phyloP scores from a whole-genome alignment of 2,113 vertebrate species.

The Tupaia chinensis region DNA sequence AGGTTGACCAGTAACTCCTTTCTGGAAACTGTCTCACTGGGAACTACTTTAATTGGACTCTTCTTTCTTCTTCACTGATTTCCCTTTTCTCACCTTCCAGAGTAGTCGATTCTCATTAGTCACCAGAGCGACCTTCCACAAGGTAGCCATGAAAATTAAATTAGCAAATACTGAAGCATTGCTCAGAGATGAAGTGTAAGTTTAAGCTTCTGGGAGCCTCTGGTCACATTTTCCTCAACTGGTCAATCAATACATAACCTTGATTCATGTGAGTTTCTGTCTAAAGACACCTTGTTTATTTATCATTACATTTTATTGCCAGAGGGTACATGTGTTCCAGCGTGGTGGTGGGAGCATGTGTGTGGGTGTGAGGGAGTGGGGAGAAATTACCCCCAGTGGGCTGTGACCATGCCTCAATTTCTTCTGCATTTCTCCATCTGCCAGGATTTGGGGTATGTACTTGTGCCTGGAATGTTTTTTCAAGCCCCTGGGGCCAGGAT shows the following conservation, averaged over 20 bases:
- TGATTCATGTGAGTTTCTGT: constrained; percentile 10
- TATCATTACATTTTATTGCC: no score
- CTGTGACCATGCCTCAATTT: no score
- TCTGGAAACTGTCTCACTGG: background rate
- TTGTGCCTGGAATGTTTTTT: no score
- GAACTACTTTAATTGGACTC: background rate
- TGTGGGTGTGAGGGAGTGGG: no score
- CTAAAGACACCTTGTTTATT: background rate
- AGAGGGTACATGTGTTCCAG: no score
- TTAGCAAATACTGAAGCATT: background rate
- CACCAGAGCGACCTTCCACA: background rate
- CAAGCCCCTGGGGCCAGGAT: no score
- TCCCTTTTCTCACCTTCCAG: background rate
- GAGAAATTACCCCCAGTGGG: no score
- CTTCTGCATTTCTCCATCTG: no score
- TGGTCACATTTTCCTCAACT: background rate
- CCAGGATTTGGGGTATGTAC: no score
- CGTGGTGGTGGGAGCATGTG: no score
- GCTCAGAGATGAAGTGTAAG: background rate
- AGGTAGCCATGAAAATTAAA: background rate
- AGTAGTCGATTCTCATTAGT: background rate
- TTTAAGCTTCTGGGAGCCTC: background rate
- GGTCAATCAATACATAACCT: background rate
- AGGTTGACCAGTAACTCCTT: no score
- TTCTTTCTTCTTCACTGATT: background rate